These are phyloP conservation scores for Apamea sordens DNA, from an alignment of 2,888 invertebrate genomes.

Conservation along the genomic window DNA sequence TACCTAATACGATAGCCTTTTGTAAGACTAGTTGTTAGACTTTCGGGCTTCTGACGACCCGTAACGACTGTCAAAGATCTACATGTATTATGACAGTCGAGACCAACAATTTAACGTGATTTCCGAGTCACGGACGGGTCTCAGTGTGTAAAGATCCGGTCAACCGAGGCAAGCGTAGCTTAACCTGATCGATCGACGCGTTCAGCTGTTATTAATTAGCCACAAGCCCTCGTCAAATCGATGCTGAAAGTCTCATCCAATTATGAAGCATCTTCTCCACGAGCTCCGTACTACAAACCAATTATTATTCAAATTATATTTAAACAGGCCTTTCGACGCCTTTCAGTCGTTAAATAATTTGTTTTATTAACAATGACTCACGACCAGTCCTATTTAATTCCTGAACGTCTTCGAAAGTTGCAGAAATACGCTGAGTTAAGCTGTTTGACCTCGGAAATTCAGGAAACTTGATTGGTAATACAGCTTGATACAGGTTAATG, in stretches of 20 bases:
- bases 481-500: background rate
- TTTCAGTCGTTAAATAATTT: constrained; percentile 70
- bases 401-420: constrained; percentile 18
- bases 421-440: constrained; percentile 22
- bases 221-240: background rate
- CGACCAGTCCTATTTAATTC: constrained; percentile 49
- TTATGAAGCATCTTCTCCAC: constrained; percentile 15
- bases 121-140: background rate
- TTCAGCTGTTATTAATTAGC: background rate
- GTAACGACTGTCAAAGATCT: background rate
- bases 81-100: background rate
- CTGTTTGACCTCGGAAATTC: background rate
- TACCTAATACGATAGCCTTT: background rate
- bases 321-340: constrained; percentile 62
- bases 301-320: constrained; percentile 65
- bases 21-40: background rate
- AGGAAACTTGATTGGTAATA: constrained; percentile 5
- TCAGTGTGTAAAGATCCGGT: background rate
- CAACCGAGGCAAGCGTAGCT: background rate
- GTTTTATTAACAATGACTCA: constrained; percentile 61
- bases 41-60: background rate
- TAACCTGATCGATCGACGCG: background rate
- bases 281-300: constrained; percentile 53
- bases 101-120: background rate
- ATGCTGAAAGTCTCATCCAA: constrained; percentile 10